A percentile compares a stretch with the other conserved stretches of the same genome.
Conservation (phyloP, 2,888 invertebrate genomes). For the Oxyteleia sp. region DNA sequence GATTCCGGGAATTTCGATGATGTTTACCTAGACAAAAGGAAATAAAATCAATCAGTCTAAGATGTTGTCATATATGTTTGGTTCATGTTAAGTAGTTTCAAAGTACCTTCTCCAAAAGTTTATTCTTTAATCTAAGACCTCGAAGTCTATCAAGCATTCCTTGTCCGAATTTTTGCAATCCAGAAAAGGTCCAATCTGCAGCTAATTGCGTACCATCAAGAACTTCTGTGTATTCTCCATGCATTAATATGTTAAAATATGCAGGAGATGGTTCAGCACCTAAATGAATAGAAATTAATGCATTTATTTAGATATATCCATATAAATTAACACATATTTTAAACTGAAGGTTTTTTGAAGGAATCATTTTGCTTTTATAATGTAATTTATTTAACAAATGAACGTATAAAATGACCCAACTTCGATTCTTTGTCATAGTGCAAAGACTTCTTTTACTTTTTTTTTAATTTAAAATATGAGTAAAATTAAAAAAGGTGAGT, state of each 20-base stretch:
- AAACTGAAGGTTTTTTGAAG: too few relatives aligned
- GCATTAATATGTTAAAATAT: constrained; percentile 96
- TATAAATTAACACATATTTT: too few relatives aligned
- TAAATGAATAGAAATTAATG: too few relatives aligned
- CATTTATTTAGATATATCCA: too few relatives aligned
- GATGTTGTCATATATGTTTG: not conserved
- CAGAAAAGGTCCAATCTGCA: constrained; percentile 98
- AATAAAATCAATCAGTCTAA: not conserved
- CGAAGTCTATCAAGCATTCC: constrained; percentile 95
- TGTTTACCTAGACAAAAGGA: constrained; percentile 91
- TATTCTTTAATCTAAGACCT: constrained; percentile 93
- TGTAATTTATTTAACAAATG: too few relatives aligned
- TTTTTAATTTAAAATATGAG: too few relatives aligned
- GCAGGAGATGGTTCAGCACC: constrained; percentile 98
- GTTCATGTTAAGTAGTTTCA: not conserved
- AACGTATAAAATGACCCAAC: too few relatives aligned
- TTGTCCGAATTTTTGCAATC: constrained; percentile 98
- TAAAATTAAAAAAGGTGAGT: too few relatives aligned
- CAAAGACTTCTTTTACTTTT: too few relatives aligned
- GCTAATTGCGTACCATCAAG: constrained; percentile 97
- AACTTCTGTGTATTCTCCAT: constrained; percentile 95
- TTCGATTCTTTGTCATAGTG: too few relatives aligned
- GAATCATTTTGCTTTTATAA: too few relatives aligned
- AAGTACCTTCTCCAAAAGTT: constrained; percentile 94
- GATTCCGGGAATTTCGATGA: constrained; percentile 98